phyloP scores from a whole-genome alignment of 2,113 vertebrate species.

The Gavialis gangeticus region DNA sequence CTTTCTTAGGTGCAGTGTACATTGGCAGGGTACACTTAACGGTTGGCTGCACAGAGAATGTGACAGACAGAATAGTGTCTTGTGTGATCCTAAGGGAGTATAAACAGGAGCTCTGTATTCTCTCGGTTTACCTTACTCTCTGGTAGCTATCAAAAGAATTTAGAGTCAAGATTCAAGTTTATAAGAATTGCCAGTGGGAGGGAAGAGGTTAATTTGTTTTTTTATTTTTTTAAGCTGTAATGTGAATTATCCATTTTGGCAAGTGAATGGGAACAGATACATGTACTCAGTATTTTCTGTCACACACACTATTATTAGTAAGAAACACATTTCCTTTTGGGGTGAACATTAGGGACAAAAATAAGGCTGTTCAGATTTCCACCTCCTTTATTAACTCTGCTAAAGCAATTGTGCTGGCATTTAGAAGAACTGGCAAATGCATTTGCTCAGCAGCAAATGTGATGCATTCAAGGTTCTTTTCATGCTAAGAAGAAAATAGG shows the following conservation, averaged over 20 bases:
- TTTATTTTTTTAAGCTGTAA: constrained; percentile 60
- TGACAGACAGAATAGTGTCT: constrained; percentile 49
- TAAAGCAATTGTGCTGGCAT: constrained; percentile 66
- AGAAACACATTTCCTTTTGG: constrained; percentile 80
- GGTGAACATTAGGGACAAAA: constrained; percentile 78
- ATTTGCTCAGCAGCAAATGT: constrained; percentile 59
- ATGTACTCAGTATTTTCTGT: constrained; percentile 71
- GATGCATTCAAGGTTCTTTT: constrained; percentile 63
- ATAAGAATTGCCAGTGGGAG: neutral
- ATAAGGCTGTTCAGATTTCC: constrained; percentile 75
- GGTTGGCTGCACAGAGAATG: constrained; percentile 20
- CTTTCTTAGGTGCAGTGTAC: constrained; percentile 32
- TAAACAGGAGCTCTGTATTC: neutral
- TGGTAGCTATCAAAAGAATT: neutral
- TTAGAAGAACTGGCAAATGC: constrained; percentile 65
- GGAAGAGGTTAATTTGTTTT: constrained; percentile 67
- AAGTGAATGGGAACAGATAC: constrained; percentile 76
- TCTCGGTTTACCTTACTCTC: neutral
- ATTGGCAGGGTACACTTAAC: constrained; percentile 9
- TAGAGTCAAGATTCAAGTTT: neutral
- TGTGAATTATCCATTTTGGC: constrained; percentile 70
- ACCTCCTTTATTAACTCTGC: constrained; percentile 65
- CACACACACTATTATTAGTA: constrained; percentile 77
- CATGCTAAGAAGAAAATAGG: constrained; percentile 49
- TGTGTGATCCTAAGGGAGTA: constrained; percentile 1